A percentile compares a stretch with the other conserved stretches of the same genome.
phyloP scores from a whole-genome alignment of 2,797 vertebrate species.

The Alosa sapidissima region DNA sequence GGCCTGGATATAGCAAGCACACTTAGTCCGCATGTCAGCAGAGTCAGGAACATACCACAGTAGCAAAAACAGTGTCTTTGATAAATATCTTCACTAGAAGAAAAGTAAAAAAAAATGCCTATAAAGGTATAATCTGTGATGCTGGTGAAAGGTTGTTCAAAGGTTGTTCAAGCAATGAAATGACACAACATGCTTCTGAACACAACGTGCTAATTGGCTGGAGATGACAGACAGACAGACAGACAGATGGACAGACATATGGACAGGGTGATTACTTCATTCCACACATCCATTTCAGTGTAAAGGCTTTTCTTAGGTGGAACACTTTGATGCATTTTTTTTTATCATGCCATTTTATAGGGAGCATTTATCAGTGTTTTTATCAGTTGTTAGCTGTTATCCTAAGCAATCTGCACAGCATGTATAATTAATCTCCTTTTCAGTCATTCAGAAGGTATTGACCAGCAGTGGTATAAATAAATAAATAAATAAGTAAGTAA shows the following conservation, averaged over 20 bases:
- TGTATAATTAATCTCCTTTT: not conserved
- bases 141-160: not conserved
- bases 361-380: not conserved
- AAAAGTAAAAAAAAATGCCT: not conserved
- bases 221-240: not conserved
- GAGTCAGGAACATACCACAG: not conserved
- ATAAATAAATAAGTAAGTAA: not conserved
- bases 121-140: not conserved
- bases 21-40: not conserved
- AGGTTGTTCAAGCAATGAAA: not conserved
- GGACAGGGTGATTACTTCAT: not conserved
- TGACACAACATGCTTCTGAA: not conserved
- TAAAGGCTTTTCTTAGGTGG: not conserved
- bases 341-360: not conserved
- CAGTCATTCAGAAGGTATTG: not conserved
- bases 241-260: not conserved
- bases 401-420: not conserved
- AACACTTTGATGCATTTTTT: not conserved
- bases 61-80: not conserved
- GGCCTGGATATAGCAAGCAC: not conserved
- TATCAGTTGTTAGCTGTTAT: not conserved
- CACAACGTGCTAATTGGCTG: not conserved
- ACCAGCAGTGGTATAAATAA: not conserved
- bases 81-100: not conserved
- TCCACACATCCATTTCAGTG: not conserved